Evolutionary conservation across 2,888 invertebrate species (phyloP).

Genomic region (Frankliniella intonsa): DNA sequence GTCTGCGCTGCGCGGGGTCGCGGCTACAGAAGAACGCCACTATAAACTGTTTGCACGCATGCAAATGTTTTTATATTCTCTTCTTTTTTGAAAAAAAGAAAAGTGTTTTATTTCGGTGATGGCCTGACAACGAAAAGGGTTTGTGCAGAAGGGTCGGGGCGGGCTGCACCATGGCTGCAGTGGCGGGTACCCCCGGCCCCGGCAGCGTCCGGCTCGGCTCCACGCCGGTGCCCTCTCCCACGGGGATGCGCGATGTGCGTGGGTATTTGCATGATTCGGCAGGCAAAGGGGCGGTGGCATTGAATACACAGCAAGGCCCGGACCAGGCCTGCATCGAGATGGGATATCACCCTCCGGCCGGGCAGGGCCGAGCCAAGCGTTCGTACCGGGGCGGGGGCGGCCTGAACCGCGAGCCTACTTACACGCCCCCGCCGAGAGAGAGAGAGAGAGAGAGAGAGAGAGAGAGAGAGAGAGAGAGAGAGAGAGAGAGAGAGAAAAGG

Average conservation of each 20-base stretch:
- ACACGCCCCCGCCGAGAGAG: neutral
- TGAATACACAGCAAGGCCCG: conserved; percentile 17
- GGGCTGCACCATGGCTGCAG: neutral
- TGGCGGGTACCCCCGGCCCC: neutral
- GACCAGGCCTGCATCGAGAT: neutral
- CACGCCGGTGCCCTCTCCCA: no score
- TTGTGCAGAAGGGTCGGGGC: neutral
- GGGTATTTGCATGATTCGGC: conserved; percentile 20
- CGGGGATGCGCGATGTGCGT: neutral
- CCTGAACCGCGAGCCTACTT: neutral
- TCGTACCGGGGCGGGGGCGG: neutral
- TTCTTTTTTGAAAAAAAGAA: no score
- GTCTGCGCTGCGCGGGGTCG: no score
- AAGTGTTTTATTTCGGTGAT: no score
- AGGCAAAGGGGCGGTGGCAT: conserved; percentile 24
- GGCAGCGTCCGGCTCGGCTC: neutral
- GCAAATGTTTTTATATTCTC: no score
- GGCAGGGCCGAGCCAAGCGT: neutral
- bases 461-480: conserved; percentile 2
- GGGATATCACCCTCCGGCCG: no score
- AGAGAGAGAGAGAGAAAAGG: conserved; percentile 28
- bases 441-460: neutral
- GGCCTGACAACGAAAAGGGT: no score
- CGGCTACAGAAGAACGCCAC: no score
- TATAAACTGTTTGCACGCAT: no score